Evolutionary conservation across 1,140 invertebrate species (phyloP), one percentile per base, ranked within the genome.

Genomic region (Calosoma granatense): DNA sequence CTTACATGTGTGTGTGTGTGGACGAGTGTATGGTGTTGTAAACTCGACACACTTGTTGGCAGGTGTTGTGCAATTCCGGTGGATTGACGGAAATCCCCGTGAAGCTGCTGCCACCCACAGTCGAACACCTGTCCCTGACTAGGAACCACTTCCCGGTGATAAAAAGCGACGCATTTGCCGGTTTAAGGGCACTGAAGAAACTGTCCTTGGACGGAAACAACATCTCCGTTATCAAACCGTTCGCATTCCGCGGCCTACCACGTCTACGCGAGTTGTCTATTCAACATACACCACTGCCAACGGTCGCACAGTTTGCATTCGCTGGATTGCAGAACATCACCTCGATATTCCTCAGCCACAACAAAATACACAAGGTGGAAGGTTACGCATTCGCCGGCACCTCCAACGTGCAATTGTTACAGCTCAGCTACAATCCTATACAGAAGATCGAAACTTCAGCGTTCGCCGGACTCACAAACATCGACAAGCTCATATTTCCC

Each of bases 11-110:
- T 36, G n/a, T 36, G 26, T 36, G n/a, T 36, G n/a, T 36, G n/a
- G n/a, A 36, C n/a, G n/a, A n/a, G n/a, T n/a, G n/a, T n/a, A n/a
- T n/a, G n/a, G n/a, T n/a, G n/a, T n/a, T n/a, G n/a, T n/a, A n/a
- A n/a, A n/a, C n/a, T n/a, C 26, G 26, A 9, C 6, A n/a, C n/a
- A 6, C 26, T 64, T 64, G 59, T 63, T 74, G 68, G 17, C 75
- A 91, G 88, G 87, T 90, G 52, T 79, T 90, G 60, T 92, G 88
- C 78, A 90, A 92, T 75, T 89, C 86, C 54, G 88, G 87, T 56
- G 83, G 84, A 23, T 72, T 90, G 58, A 78, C 79, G 43, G 86
- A 87, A 62, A 88, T 92, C 53, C 88, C 88, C 22, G 77, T 84
- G 17, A 78, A 78, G 21, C 76, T 81, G 41, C 72, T 92, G 53